Evolutionary conservation across 1,140 invertebrate species (phyloP).

Genomic region (Heliconius hermathena): DNA sequence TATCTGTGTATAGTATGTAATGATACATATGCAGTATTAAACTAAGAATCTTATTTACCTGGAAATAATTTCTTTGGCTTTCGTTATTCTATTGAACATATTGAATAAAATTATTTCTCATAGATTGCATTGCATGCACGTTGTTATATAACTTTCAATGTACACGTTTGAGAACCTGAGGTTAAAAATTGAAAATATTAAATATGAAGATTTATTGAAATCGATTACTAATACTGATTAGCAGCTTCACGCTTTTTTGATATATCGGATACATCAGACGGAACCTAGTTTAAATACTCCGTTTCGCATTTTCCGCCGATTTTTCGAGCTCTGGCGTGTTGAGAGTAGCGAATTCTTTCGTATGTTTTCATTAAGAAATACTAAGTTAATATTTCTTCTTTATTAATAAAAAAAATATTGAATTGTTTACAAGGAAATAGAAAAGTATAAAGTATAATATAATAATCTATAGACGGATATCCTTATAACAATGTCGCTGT

Average conservation of each 20-base stretch:
- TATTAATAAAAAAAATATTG: not conserved
- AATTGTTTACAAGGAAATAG: not conserved
- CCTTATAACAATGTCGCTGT: conserved; percentile 30
- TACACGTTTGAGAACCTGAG: not conserved
- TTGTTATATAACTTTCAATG: not conserved
- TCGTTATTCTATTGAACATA: not conserved
- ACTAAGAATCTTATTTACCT: not conserved
- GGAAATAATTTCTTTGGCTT: not conserved
- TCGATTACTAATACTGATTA: no score
- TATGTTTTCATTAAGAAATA: no score
- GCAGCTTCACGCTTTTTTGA: no score
- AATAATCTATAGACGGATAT: conserved; percentile 21
- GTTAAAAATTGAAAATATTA: not conserved
- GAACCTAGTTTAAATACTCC: not conserved
- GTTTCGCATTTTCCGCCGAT: no score
- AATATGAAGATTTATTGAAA: no score
- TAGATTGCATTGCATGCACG: not conserved
- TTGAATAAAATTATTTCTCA: not conserved
- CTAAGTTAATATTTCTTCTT: no score
- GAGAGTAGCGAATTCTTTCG: no score
- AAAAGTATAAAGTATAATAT: conserved; percentile 11
- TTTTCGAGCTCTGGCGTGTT: no score
- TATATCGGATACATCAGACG: no score
- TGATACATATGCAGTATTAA: not conserved
- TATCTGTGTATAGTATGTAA: not conserved